Evolutionary conservation across 1,140 invertebrate species (phyloP), one percentile per base, ranked within the genome.

Genomic region (Bombus huntii): DNA sequence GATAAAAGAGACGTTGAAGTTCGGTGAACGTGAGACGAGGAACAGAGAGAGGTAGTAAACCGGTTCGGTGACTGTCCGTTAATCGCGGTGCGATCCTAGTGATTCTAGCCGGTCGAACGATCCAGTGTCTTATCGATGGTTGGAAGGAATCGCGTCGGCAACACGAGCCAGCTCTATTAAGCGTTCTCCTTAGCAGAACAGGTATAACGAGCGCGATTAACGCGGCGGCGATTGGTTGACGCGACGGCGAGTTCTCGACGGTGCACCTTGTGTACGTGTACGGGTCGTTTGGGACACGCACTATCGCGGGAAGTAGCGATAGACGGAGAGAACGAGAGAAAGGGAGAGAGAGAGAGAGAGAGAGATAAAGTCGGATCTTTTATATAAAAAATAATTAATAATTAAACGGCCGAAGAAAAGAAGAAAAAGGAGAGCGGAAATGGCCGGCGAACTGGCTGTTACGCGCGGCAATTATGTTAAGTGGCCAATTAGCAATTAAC

Each of bases 401-500:
- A 91, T 89, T 85, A 78, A 84, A 70, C 76, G 84, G 44, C 28
- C 72, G 62, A 75, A 47, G 66, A 22, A 31, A 66, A 83, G 87
- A 65, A 88, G 85, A 75, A 87, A 90, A 90, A 92, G 85, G 77
- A 89, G 87, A 88, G 88, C 92, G 92, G 92, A 93, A 93, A 93
- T 92, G 92, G 93, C 85, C 85, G 88, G 75, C 87, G 86, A 84
- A 88, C 87, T 87, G 82, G 92, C 91, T 91, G 87, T 90, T 93
- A 89, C 88, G 91, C 88, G 87, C 87, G 92, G 91, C 84, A 94
- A 93, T 93, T 94, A 94, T 92, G 93, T 93, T 93, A 92, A 93
- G 91, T 93, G 92, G 92, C 87, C 92, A 94, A 93, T 93, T 94
- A 93, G 91, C 89, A 91, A 93, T 93, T 92, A 93, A 93, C 90